phyloP scores from a whole-genome alignment of 1,140 invertebrate species.

The Cyrtorhinus lividipennis region DNA sequence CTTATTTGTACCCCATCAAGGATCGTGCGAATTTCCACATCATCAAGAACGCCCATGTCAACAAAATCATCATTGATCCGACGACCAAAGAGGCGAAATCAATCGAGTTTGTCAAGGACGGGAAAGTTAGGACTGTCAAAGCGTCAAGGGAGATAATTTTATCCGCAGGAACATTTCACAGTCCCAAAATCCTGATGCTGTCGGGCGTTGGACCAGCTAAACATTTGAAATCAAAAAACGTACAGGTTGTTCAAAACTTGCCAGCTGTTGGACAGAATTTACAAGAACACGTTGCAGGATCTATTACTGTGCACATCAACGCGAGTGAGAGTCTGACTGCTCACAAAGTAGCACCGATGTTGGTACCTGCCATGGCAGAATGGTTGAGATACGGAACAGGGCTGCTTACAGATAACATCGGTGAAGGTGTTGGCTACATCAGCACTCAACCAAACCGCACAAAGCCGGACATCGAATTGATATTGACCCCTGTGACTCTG shows the following conservation, averaged over 20 bases:
- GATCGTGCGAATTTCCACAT: constrained; percentile 40
- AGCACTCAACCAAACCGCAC: constrained; percentile 38
- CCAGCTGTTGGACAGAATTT: constrained; percentile 45
- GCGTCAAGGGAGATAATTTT: constrained; percentile 23
- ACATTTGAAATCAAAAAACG: constrained; percentile 25
- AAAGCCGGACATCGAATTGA: constrained; percentile 47
- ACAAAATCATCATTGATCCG: constrained; percentile 39
- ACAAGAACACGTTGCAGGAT: constrained; percentile 52
- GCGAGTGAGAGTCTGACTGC: constrained; percentile 36
- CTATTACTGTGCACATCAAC: constrained; percentile 52
- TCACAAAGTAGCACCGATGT: constrained; percentile 15
- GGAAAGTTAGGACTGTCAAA: constrained; percentile 13
- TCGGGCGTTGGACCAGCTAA: constrained; percentile 20
- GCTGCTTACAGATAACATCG: constrained; percentile 31
- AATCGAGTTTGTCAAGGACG: constrained; percentile 36
- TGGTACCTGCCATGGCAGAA: not conserved
- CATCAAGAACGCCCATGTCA: constrained; percentile 36
- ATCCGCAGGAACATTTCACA: constrained; percentile 20
- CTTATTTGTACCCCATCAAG: constrained; percentile 38
- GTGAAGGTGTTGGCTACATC: constrained; percentile 47
- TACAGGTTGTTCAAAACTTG: constrained; percentile 36
- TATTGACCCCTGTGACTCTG: constrained; percentile 36
- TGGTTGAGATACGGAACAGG: constrained; percentile 22
- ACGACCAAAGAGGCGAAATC: constrained; percentile 37
- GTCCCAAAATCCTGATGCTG: constrained; percentile 21